Evolutionary conservation across 92 coral and sea anemone genomes (phyloP), one percentile per base, ranked within the genome.

Genomic region (Hydrozoanthus gracilis): DNA sequence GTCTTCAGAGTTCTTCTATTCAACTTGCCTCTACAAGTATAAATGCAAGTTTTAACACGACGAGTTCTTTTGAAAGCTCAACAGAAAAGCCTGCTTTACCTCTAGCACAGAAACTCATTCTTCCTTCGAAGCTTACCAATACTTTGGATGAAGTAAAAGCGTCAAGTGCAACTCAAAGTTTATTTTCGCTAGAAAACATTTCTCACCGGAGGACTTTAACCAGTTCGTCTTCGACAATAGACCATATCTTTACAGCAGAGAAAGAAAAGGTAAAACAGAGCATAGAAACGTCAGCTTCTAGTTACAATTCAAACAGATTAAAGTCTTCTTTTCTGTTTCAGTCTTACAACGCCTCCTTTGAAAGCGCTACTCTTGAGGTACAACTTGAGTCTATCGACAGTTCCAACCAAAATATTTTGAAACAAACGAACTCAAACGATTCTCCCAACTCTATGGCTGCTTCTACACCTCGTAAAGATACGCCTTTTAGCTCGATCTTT

Each of bases 91-190:
- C 73, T 47, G 50, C 14, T 8, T n/a, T 16, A 49, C 35, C 70
- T 64, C 7, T 48, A 80, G 82, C 61, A 77, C 66, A 56, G 15
- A 39, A 77, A 8, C 9, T 55, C 44, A 69, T 62, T 6, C 65
- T 69, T 80, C 73, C 85, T 20, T 65, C 73, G 7, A 80, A 17
- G 14, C 60, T 58, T 80, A 16, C 27, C 3, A 44, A 80, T 50
- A 64, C 35, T 48, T 62, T 69, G 10, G 71, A 64, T 14, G 49
- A 69, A 45, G 69, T 49, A 11, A 60, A 1, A 44, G 4, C 84
- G 16, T 62, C 52, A 62, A 62, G 47, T 79, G 72, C 84, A 0
- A 79, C 82, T 48, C 82, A 52, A 47, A 65, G 74, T 17, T 49
- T 80, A 58, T 65, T 48, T 17, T 48, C 74, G 35, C 4, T 17